These are phyloP conservation scores for Enteromius fasciolatus DNA, from an alignment of 2,797 vertebrate genomes.

Conservation along the genomic window DNA sequence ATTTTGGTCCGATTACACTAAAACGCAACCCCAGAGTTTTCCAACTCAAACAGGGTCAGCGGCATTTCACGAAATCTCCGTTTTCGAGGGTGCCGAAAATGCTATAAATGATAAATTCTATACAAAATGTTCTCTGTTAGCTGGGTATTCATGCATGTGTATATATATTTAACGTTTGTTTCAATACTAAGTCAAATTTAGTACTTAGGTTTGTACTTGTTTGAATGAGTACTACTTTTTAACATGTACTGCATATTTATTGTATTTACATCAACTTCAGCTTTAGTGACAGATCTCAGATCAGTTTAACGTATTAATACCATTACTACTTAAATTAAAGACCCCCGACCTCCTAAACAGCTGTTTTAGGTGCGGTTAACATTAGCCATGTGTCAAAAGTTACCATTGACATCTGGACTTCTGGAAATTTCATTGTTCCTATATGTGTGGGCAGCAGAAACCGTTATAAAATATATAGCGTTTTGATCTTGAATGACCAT, in stretches of 20 bases:
- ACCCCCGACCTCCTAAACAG: slow-evolving; percentile 12
- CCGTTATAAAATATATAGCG: background rate
- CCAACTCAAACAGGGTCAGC: background rate
- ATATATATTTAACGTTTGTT: background rate
- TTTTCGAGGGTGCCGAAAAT: background rate
- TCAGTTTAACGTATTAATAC: background rate
- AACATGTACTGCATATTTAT: background rate
- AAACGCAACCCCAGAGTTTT: background rate
- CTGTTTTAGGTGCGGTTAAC: slow-evolving; percentile 24
- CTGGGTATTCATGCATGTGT: background rate
- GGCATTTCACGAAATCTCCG: background rate
- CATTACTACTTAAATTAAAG: background rate
- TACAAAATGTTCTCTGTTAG: background rate
- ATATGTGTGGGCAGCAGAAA: slow-evolving; percentile 8
- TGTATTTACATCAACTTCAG: background rate
- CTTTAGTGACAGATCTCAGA: background rate
- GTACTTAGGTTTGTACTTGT: background rate
- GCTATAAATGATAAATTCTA: background rate
- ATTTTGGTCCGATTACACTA: too few species aligned
- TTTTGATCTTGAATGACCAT: slow-evolving; percentile 41
- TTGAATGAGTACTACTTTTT: background rate
- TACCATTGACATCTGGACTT: slow-evolving; percentile 43
- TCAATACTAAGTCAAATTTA: background rate
- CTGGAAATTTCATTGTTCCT: slow-evolving; percentile 16
- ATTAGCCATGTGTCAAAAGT: background rate